These are phyloP conservation scores for Cryptus viduatorius DNA, from an alignment of 2,888 invertebrate genomes.

Conservation along the genomic window DNA sequence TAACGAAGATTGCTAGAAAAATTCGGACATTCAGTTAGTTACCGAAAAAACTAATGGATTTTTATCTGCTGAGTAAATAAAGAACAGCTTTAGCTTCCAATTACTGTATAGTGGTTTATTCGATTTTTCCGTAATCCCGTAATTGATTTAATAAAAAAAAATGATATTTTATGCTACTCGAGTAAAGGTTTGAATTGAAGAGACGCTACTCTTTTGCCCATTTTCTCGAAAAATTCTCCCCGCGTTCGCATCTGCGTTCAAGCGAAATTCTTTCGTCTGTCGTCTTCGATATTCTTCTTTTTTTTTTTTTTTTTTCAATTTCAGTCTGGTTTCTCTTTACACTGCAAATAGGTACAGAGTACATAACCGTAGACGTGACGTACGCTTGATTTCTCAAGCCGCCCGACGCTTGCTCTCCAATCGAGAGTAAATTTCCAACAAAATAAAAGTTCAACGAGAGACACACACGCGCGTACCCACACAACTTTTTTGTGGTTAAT, in stretches of 20 bases:
- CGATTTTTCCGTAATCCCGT: neutral
- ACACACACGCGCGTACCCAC: neutral
- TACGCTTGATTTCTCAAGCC: constrained; percentile 55
- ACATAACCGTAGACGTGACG: constrained; percentile 28
- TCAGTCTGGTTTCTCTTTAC: constrained; percentile 41
- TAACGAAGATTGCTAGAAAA: neutral
- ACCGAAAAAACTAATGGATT: neutral
- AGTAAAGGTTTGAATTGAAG: no score
- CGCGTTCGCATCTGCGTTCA: neutral
- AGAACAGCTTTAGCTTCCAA: neutral
- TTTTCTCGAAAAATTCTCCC: neutral
- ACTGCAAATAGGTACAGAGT: constrained; percentile 36
- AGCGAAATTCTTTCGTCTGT: constrained; percentile 4
- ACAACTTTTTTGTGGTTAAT: constrained; percentile 10
- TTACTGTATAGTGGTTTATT: neutral
- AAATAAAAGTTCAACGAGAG: constrained; percentile 54
- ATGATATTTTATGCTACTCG: no score
- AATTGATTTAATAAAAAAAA: neutral
- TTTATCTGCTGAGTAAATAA: neutral
- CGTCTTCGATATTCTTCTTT: neutral
- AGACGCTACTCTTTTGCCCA: neutral
- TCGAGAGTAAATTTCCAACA: constrained; percentile 52
- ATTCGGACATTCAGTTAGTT: neutral
- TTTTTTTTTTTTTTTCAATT: constrained; percentile 19
- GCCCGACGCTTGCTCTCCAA: constrained; percentile 52